Conservation (phyloP, 2,113 vertebrate species). For the Pterocles burchelli region DNA sequence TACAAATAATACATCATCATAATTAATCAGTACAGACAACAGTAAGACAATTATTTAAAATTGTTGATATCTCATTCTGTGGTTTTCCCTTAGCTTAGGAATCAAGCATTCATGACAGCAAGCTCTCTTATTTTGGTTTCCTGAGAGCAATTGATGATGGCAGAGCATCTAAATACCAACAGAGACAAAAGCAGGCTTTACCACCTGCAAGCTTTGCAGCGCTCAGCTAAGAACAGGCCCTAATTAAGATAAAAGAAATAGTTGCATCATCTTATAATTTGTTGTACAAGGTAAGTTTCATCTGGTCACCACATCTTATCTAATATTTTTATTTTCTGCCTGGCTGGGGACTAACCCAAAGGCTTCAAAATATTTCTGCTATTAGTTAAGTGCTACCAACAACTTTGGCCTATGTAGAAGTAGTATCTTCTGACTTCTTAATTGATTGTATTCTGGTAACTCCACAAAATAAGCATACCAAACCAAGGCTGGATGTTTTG, state of each 20-base stretch:
- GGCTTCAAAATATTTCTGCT: not conserved
- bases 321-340: not conserved
- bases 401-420: not conserved
- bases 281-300: conserved; percentile 61
- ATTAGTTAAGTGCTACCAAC: not conserved
- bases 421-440: not conserved
- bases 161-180: not conserved
- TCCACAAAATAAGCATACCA: not conserved
- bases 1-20: not conserved
- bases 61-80: conserved; percentile 12
- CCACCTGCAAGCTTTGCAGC: conserved; percentile 42
- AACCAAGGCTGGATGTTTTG: not conserved
- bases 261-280: conserved; percentile 31
- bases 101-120: conserved; percentile 59
- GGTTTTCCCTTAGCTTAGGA: conserved; percentile 60
- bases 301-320: not conserved
- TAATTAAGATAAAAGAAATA: conserved; percentile 57
- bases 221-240: conserved; percentile 37
- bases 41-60: not conserved
- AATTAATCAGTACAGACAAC: conserved; percentile 31
- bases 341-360: not conserved
- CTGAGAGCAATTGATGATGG: conserved; percentile 62
- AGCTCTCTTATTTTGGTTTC: conserved; percentile 74
- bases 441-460: not conserved
- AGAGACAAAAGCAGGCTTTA: conserved; percentile 1